Conservation (phyloP, 2,797 vertebrate species). For the Rachycentron canadum region DNA sequence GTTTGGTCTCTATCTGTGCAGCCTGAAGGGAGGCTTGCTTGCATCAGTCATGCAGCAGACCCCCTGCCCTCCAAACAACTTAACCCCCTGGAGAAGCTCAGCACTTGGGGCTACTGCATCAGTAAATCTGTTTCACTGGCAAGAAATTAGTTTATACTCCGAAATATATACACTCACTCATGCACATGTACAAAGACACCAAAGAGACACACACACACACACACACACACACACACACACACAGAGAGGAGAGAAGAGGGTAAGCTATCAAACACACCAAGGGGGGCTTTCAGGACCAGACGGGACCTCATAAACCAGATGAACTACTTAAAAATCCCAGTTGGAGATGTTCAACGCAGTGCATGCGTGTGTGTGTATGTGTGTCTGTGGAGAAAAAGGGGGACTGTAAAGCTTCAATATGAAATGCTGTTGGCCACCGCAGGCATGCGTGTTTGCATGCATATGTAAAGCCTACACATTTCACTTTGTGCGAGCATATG, state of each 20-base stretch:
- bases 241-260: constrained; percentile 28
- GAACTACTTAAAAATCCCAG: constrained; percentile 78
- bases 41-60: constrained; percentile 63
- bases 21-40: constrained; percentile 53
- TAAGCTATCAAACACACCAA: constrained; percentile 67
- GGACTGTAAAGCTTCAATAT: constrained; percentile 40
- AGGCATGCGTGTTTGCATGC: constrained; percentile 39
- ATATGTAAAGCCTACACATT: constrained; percentile 33
- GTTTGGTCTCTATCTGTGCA: constrained; percentile 57
- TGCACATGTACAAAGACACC: constrained; percentile 14
- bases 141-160: constrained; percentile 57
- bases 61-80: constrained; percentile 68
- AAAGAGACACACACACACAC: neutral
- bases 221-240: constrained; percentile 16
- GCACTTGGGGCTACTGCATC: constrained; percentile 49
- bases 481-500: constrained; percentile 20
- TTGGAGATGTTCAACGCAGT: constrained; percentile 58
- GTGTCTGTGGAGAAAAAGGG: constrained; percentile 12
- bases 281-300: constrained; percentile 70
- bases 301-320: constrained; percentile 75
- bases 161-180: constrained; percentile 16
- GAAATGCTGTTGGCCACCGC: constrained; percentile 36
- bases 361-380: constrained; percentile 24
- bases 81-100: constrained; percentile 64
- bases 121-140: constrained; percentile 56